phyloP scores from a whole-genome alignment of 2,888 invertebrate species.

The Papilio demoleus region DNA sequence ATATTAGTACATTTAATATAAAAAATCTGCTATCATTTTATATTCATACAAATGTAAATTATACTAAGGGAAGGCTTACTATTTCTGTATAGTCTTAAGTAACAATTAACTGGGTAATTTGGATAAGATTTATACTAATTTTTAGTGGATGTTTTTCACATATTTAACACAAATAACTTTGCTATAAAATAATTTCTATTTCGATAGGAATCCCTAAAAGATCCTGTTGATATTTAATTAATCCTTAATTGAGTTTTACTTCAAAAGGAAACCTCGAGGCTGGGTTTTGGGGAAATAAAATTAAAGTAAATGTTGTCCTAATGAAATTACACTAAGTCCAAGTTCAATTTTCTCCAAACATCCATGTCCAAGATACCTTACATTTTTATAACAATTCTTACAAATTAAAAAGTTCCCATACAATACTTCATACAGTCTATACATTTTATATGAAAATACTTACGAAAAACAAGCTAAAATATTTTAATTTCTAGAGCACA shows the following conservation, averaged over 20 bases:
- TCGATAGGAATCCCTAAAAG: neutral
- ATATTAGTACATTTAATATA: too few relatives aligned
- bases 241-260: slow-evolving; percentile 32
- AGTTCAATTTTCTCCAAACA: slow-evolving; percentile 4
- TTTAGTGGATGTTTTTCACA: neutral
- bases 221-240: slow-evolving; percentile 33
- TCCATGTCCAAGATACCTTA: neutral
- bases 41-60: too few relatives aligned
- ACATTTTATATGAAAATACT: too few relatives aligned
- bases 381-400: neutral
- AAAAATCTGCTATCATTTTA: too few relatives aligned
- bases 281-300: slow-evolving; percentile 31
- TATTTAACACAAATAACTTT: neutral
- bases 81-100: too few relatives aligned
- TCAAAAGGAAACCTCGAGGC: slow-evolving; percentile 34
- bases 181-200: slow-evolving; percentile 14
- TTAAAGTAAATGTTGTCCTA: slow-evolving; percentile 29
- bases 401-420: neutral
- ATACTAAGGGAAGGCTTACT: too few relatives aligned
- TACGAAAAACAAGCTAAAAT: too few relatives aligned
- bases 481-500: too few relatives aligned
- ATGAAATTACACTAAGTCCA: slow-evolving; percentile 25
- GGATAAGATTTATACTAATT: too few relatives aligned
- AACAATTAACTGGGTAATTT: too few relatives aligned
- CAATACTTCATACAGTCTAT: neutral